Conservation (phyloP, 2,113 vertebrate genomes). For the Oplegnathus fasciatus region DNA sequence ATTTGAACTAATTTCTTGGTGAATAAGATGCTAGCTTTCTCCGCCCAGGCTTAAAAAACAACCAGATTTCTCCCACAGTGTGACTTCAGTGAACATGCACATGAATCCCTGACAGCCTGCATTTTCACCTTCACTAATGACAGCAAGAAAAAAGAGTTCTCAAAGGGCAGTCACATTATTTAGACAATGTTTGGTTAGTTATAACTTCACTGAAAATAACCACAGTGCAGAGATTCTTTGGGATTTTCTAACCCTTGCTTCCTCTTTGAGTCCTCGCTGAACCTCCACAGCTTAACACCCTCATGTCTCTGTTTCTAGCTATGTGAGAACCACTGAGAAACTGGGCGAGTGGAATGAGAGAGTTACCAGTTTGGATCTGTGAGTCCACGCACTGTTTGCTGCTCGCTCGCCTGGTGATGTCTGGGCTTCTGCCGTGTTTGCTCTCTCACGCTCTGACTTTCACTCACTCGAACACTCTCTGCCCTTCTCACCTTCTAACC, state of each 20-base stretch:
- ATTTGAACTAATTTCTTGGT: background rate
- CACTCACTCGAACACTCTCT: background rate
- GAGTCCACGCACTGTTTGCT: conserved; percentile 77
- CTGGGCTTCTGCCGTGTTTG: conserved; percentile 50
- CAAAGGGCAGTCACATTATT: background rate
- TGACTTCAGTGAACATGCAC: too few relatives aligned
- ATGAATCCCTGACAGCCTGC: background rate
- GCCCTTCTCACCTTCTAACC: conserved; percentile 43
- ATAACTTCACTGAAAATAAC: background rate
- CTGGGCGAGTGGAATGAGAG: conserved; percentile 92
- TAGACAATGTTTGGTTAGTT: background rate
- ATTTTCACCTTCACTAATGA: background rate
- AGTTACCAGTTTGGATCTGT: conserved; percentile 90
- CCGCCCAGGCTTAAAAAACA: background rate
- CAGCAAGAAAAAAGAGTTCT: background rate
- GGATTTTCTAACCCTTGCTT: background rate
- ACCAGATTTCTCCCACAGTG: background rate
- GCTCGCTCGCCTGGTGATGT: conserved; percentile 44
- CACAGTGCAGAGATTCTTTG: background rate
- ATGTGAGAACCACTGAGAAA: conserved; percentile 90
- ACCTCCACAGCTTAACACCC: conserved; percentile 12
- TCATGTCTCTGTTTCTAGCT: conserved; percentile 88
- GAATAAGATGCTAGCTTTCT: background rate
- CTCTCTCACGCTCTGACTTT: conserved; percentile 52
- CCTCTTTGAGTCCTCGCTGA: background rate